Evolutionary conservation across 2,113 vertebrate genomes (phyloP).

Genomic region (Copsychus sechellarum): DNA sequence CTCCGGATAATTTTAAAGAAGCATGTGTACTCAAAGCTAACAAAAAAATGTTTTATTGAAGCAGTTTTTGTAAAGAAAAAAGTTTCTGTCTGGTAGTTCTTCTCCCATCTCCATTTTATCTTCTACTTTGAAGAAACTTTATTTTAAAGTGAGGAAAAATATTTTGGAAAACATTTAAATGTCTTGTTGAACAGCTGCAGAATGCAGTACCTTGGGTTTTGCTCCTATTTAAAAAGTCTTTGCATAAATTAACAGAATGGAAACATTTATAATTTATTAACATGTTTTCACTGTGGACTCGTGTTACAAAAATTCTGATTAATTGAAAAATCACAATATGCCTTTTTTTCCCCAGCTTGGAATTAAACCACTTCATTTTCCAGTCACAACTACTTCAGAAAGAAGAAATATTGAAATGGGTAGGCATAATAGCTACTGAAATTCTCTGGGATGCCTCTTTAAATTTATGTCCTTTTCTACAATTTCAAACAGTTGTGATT

Average conservation of each 20-base stretch:
- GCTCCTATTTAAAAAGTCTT: neutral
- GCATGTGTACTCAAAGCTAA: neutral
- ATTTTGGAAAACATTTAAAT: neutral
- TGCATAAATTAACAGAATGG: neutral
- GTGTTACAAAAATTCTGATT: neutral
- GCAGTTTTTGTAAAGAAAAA: neutral
- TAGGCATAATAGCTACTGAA: neutral
- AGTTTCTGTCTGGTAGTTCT: neutral
- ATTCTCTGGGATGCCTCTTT: neutral
- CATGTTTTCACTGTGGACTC: neutral
- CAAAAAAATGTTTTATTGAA: neutral
- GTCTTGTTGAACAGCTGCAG: neutral
- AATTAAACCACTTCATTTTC: neutral
- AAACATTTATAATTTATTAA: neutral
- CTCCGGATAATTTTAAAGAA: neutral
- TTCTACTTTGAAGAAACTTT: neutral
- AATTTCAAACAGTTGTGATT: neutral
- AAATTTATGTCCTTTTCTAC: neutral
- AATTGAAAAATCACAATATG: neutral
- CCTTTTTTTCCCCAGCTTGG: neutral
- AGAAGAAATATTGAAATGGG: neutral
- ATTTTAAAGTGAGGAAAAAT: neutral
- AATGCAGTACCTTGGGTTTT: slow-evolving; percentile 16
- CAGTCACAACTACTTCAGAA: neutral
- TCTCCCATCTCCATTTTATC: neutral